Evolutionary conservation across 1,140 invertebrate species (phyloP).

Genomic region (Campoletis sonorensis): DNA sequence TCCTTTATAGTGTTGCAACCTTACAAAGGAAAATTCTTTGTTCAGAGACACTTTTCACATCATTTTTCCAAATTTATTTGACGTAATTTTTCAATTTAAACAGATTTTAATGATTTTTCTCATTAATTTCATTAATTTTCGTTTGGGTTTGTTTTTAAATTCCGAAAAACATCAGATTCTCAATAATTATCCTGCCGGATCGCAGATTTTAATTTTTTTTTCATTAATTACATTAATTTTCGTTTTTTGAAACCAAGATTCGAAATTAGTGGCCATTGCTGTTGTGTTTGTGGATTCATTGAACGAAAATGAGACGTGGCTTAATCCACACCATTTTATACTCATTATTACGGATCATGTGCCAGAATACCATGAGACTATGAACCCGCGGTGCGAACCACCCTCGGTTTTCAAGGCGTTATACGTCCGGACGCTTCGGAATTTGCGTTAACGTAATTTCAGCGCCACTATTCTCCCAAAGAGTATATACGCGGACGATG

Average conservation of each 20-base stretch:
- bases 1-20: too few species aligned
- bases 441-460: conserved; percentile 6
- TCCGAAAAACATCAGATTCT: too few species aligned
- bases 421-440: conserved; percentile 13
- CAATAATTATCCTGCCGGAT: too few species aligned
- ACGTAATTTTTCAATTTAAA: too few species aligned
- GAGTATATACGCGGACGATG: neutral
- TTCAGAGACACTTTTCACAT: too few species aligned
- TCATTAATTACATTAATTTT: neutral
- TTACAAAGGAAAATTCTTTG: too few species aligned
- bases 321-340: neutral
- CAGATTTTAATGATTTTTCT: too few species aligned
- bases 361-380: neutral
- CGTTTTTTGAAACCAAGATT: neutral
- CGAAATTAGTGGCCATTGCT: neutral
- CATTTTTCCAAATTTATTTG: too few species aligned
- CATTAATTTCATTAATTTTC: too few species aligned
- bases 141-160: too few species aligned
- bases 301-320: neutral
- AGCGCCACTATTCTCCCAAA: neutral
- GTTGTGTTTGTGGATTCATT: neutral
- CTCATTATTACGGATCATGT: neutral
- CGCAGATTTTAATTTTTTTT: too few species aligned
- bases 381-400: neutral
- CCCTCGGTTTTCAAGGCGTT: neutral